Percentiles rank a stretch among this genome's conserved stretches.
Conservation (phyloP, 2,888 invertebrate genomes). For the Elmis aenea region DNA sequence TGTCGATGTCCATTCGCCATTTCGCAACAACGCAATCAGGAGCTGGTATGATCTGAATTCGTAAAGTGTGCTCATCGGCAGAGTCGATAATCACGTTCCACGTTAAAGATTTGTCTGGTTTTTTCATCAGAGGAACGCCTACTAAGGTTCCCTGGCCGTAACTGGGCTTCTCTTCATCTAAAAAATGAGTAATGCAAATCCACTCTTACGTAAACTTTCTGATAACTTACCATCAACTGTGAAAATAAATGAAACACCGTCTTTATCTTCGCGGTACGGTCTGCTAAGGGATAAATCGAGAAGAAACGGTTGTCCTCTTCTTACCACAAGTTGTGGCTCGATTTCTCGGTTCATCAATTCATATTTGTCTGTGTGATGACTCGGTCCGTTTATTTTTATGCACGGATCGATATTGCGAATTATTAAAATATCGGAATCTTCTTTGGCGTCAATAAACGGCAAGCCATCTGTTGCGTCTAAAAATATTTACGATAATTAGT, state of each 20-base stretch:
- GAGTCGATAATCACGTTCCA: conserved; percentile 74
- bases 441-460: conserved; percentile 23
- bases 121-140: conserved; percentile 65
- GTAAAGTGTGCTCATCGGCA: conserved; percentile 56
- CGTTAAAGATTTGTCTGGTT: conserved; percentile 56
- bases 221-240: conserved; percentile 60
- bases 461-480: conserved; percentile 27
- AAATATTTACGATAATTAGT: too few species aligned
- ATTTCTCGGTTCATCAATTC: conserved; percentile 60
- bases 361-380: conserved; percentile 75
- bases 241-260: conserved; percentile 81
- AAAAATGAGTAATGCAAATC: conserved; percentile 11
- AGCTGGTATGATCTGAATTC: conserved; percentile 66
- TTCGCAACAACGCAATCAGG: conserved; percentile 71
- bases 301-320: conserved; percentile 78
- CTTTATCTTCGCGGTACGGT: conserved; percentile 65
- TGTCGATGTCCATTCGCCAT: conserved; percentile 81
- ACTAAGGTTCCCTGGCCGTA: conserved; percentile 76
- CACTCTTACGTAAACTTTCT: not conserved
- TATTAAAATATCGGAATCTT: conserved; percentile 52
- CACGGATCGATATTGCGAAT: conserved; percentile 71
- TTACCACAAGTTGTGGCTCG: conserved; percentile 64
- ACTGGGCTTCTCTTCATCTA: conserved; percentile 70
- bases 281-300: conserved; percentile 69
- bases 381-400: conserved; percentile 65